Conservation (phyloP, 2,888 invertebrate species). For the Anthoptus insignis region DNA sequence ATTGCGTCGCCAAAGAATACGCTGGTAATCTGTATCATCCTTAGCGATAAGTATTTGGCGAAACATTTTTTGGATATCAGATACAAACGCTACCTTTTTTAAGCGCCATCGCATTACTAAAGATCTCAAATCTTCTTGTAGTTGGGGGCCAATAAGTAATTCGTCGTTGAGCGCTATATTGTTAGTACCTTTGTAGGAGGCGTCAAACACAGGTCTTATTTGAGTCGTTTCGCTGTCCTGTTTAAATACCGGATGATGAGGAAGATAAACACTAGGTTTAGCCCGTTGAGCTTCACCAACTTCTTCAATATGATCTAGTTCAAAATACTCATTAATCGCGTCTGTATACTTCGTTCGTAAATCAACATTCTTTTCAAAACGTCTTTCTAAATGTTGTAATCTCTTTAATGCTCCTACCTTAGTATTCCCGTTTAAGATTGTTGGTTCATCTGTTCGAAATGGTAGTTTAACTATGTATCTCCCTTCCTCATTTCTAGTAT, state of each 20-base stretch:
- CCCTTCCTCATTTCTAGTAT: slow-evolving; percentile 41
- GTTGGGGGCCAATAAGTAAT: slow-evolving; percentile 47
- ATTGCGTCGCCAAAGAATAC: slow-evolving; percentile 35
- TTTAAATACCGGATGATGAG: slow-evolving; percentile 53
- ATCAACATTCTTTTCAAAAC: too few species aligned
- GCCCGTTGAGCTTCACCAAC: slow-evolving; percentile 40
- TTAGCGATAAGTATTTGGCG: slow-evolving; percentile 47
- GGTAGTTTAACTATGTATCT: slow-evolving; percentile 49
- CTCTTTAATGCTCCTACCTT: slow-evolving; percentile 42
- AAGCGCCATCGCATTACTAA: slow-evolving; percentile 51
- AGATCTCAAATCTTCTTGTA: slow-evolving; percentile 50
- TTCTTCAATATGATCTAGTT: slow-evolving; percentile 48
- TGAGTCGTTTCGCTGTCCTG: slow-evolving; percentile 47
- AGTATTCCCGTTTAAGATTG: slow-evolving; percentile 9
- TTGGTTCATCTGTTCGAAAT: slow-evolving; percentile 26
- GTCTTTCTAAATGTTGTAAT: too few species aligned
- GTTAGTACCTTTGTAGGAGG: slow-evolving; percentile 18
- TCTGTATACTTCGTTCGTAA: too few species aligned
- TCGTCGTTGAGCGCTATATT: slow-evolving; percentile 49
- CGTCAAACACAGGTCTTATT: slow-evolving; percentile 25
- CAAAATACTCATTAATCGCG: slow-evolving; percentile 48
- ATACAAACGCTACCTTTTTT: slow-evolving; percentile 47
- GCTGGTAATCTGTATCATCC: slow-evolving; percentile 48
- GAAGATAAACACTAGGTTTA: slow-evolving; percentile 49
- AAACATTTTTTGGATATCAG: slow-evolving; percentile 55